phyloP scores from a whole-genome alignment of 2,797 vertebrate species.

The Coluber constrictor region DNA sequence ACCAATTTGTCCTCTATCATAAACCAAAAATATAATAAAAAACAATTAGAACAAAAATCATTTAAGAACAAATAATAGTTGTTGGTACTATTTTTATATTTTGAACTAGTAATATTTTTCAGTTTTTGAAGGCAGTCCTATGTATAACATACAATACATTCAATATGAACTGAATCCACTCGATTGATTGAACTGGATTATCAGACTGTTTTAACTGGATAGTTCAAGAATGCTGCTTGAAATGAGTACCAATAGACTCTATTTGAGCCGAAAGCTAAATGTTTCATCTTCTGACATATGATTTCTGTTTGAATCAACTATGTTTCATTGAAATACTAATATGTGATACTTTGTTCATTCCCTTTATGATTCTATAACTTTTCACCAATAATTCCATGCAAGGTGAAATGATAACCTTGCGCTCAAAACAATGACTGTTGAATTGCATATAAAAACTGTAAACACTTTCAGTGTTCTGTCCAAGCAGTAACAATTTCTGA shows the following conservation, averaged over 20 bases:
- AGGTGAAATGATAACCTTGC: slow-evolving; percentile 5
- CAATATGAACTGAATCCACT: not conserved
- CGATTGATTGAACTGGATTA: not conserved
- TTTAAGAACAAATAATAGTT: not conserved
- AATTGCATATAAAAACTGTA: slow-evolving; percentile 37
- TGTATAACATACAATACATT: not conserved
- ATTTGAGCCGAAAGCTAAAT: not conserved
- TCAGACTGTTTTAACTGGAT: not conserved
- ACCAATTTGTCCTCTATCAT: not conserved
- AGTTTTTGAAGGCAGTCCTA: not conserved
- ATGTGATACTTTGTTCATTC: not conserved
- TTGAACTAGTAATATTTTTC: not conserved
- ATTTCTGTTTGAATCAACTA: not conserved
- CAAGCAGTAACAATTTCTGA: slow-evolving; percentile 49
- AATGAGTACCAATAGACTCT: not conserved
- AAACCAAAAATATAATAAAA: not conserved
- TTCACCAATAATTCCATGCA: slow-evolving; percentile 5
- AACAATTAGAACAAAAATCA: not conserved
- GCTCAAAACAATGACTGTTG: slow-evolving; percentile 15
- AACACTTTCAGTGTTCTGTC: slow-evolving; percentile 35
- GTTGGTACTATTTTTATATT: not conserved
- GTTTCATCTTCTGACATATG: not conserved
- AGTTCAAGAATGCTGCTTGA: not conserved
- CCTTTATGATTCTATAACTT: slow-evolving; percentile 1
- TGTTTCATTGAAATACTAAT: not conserved